These are phyloP conservation scores for Balaeniceps rex DNA, from an alignment of 2,113 vertebrate species.

Conservation along the genomic window DNA sequence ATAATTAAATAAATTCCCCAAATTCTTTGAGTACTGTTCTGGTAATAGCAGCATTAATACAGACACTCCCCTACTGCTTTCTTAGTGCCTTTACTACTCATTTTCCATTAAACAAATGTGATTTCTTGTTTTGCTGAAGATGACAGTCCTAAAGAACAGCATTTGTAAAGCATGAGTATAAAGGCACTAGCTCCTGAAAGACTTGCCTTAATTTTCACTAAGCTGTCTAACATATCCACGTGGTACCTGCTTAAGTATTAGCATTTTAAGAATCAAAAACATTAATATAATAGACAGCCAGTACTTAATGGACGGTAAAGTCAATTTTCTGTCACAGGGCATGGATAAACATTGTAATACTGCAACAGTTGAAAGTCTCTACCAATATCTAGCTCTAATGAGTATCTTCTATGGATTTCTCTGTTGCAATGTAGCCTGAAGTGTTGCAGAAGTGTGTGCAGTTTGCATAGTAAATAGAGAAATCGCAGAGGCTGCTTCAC, in stretches of 20 bases:
- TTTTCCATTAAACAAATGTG: not conserved
- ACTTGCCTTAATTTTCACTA: not conserved
- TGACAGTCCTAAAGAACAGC: not conserved
- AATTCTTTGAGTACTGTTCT: not conserved
- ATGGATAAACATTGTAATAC: not conserved
- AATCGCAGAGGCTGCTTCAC: not conserved
- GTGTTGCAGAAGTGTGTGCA: not conserved
- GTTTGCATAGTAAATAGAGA: not conserved
- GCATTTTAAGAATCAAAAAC: not conserved
- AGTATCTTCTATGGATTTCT: not conserved
- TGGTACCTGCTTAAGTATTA: not conserved
- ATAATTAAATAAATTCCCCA: conserved; percentile 12
- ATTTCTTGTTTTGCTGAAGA: not conserved
- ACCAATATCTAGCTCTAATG: not conserved
- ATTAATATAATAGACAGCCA: not conserved
- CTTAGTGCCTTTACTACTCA: not conserved
- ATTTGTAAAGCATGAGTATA: not conserved
- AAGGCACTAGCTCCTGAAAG: not conserved
- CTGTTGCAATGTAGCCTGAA: not conserved
- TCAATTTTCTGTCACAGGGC: not conserved
- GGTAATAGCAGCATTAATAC: not conserved
- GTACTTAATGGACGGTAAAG: not conserved
- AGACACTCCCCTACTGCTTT: not conserved
- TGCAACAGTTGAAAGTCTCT: not conserved
- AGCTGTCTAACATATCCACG: not conserved